phyloP scores from a whole-genome alignment of 2,888 invertebrate genomes.

The Schizaphis graminum region DNA sequence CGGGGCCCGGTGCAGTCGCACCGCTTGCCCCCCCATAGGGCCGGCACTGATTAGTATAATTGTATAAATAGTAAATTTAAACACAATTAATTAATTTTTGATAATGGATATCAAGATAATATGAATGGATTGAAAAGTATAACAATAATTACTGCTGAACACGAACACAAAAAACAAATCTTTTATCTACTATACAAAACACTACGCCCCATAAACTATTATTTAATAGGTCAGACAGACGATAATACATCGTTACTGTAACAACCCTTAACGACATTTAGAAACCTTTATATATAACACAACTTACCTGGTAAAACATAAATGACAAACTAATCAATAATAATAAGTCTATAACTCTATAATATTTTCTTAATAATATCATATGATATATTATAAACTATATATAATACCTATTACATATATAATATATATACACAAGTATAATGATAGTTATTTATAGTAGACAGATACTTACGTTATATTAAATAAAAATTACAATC shows the following conservation, averaged over 20 bases:
- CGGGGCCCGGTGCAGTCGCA: too few relatives aligned
- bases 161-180: background rate
- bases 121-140: constrained; percentile 6
- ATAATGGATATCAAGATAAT: background rate
- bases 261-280: constrained; percentile 53
- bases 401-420: background rate
- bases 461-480: background rate
- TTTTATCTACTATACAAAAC: background rate
- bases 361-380: background rate
- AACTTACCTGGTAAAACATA: constrained; percentile 11
- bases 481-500: background rate
- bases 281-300: constrained; percentile 38
- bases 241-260: constrained; percentile 39
- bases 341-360: background rate
- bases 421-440: background rate
- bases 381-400: background rate
- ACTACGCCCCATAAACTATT: background rate
- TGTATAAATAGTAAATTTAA: background rate
- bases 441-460: background rate
- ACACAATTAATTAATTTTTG: constrained; percentile 11
- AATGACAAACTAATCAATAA: constrained; percentile 50
- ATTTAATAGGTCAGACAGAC: constrained; percentile 59
- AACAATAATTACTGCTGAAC: background rate
- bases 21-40: too few relatives aligned
- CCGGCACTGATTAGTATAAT: too few relatives aligned